Evolutionary conservation across 2,113 vertebrate genomes (phyloP).

Genomic region (Pteropus alecto): DNA sequence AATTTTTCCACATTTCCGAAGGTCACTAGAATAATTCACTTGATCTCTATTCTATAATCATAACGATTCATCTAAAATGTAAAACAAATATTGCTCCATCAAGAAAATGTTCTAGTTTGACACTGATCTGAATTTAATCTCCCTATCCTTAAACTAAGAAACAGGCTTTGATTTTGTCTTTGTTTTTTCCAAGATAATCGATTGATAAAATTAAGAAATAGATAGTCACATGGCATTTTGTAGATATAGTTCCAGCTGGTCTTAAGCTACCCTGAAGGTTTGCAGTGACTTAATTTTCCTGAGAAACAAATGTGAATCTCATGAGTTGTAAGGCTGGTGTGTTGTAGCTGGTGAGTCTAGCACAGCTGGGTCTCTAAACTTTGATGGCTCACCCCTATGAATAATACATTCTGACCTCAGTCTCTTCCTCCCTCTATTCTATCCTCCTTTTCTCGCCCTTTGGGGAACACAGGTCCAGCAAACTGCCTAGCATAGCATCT

Average conservation of each 20-base stretch:
- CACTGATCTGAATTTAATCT: background rate
- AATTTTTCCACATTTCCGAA: background rate
- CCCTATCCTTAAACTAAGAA: constrained; percentile 1
- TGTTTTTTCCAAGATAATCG: background rate
- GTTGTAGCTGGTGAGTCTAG: background rate
- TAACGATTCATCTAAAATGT: background rate
- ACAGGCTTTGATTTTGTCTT: background rate
- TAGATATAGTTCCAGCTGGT: background rate
- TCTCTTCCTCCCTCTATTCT: background rate
- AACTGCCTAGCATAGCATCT: background rate
- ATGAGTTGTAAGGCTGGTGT: no score
- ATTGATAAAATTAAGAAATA: background rate
- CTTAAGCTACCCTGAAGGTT: background rate
- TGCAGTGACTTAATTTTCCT: background rate
- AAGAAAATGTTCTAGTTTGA: background rate
- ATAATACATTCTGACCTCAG: background rate
- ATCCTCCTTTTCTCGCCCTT: background rate
- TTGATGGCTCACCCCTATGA: background rate
- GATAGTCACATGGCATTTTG: background rate
- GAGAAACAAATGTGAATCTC: background rate
- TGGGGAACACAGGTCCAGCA: background rate
- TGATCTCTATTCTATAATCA: background rate
- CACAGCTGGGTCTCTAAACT: background rate
- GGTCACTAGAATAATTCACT: background rate
- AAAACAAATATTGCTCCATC: background rate